Evolutionary conservation across 2,113 vertebrate species (phyloP).

Genomic region (Callionymus lyra): DNA sequence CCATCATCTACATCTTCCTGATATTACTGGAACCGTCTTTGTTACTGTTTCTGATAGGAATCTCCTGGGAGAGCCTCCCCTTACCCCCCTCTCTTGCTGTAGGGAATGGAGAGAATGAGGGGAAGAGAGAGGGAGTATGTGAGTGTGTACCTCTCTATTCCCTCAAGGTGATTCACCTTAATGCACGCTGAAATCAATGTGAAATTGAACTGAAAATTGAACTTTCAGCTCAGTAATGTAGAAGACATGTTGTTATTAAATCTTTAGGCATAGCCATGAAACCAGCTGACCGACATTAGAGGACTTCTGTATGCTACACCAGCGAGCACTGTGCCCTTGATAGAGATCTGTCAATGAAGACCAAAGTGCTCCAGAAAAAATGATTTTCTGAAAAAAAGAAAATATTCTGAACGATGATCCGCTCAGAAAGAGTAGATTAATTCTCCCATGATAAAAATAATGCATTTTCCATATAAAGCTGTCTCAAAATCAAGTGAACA

Average conservation of each 20-base stretch:
- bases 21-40: conserved; percentile 62
- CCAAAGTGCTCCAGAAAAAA: no score
- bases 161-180: conserved; percentile 65
- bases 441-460: no score
- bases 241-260: conserved; percentile 65
- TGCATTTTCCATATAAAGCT: no score
- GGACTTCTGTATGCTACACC: no score
- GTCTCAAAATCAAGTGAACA: no score
- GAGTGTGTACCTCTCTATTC: conserved; percentile 47
- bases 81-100: conserved; percentile 25
- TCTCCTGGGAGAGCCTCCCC: conserved; percentile 48
- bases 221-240: conserved; percentile 55
- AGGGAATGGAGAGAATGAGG: conserved; percentile 18
- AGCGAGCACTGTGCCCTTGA: no score
- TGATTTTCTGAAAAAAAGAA: no score
- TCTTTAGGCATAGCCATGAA: conserved; percentile 50
- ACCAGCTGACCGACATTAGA: conserved; percentile 24
- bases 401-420: no score
- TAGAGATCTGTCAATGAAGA: no score
- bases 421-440: no score
- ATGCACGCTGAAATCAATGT: conserved; percentile 65
- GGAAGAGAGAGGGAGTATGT: conserved; percentile 7
- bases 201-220: conserved; percentile 67
- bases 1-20: conserved; percentile 59
- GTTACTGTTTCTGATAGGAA: conserved; percentile 60